Evolutionary conservation across 2,888 invertebrate genomes (phyloP), one percentile per base, ranked within the genome.

Genomic region (Isotomurus palustris): DNA sequence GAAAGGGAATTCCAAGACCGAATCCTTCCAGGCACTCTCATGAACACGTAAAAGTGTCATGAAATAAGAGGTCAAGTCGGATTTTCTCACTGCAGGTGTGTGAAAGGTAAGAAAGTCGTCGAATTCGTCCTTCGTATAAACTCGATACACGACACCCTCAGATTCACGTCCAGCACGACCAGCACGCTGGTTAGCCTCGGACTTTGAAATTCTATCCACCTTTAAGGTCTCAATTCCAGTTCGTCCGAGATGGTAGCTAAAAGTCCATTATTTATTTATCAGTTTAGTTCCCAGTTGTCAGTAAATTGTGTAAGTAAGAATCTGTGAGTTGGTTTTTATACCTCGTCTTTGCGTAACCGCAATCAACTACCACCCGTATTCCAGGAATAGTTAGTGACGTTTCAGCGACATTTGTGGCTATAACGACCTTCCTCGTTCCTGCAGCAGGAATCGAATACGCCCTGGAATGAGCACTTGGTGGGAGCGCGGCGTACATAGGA

Each of bases 131-230:
- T 84, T 82, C 1, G 93, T 90, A 76, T 87, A 96, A 1, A 90
- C 83, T 50, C 95, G 81, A 77, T 92, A 96, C 73, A 93, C 93
- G 68, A 79, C 80, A 32, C 95, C 95, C 56, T 88, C 81, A 2
- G 84, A 81, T 73, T 92, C 90, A 58, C 96, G 83, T 21, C 94
- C 95, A 12, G 94, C 93, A 67, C 96, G 81, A 0, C 96, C 96
- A 12, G 90, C 84, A 67, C 96, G 81, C 78, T 96, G 96, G 85
- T 88, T 87, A 12, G 91, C 88, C 76, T 95, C 94, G 29, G 94
- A 92, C 76, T 90, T 88, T 21, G 95, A 91, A 70, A 92, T 84
- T 70, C 83, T 79, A 62, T 87, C 84, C 29, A 93, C 86, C 72
- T 84, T 84, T 58, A 96, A 77, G 25, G 88, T 78, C 75, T 95